Evolutionary conservation across 2,113 vertebrate genomes (phyloP).

Genomic region (Galemys pyrenaicus): DNA sequence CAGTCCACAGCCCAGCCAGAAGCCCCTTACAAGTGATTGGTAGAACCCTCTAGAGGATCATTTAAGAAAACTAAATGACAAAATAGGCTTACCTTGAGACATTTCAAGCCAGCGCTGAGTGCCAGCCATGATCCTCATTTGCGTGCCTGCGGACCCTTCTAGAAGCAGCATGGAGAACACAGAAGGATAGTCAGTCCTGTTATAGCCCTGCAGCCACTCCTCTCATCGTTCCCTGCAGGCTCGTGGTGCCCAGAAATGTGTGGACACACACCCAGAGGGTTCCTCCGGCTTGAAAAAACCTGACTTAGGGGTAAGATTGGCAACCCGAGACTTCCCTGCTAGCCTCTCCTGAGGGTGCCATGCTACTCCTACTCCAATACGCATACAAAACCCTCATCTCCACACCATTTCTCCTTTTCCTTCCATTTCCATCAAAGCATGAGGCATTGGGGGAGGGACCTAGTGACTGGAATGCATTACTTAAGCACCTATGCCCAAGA

Average conservation of each 20-base stretch:
- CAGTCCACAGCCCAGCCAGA: neutral
- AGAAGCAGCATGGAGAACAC: neutral
- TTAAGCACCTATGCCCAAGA: neutral
- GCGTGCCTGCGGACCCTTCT: neutral
- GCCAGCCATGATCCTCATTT: neutral
- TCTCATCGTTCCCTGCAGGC: neutral
- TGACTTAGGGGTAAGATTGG: neutral
- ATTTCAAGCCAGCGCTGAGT: neutral
- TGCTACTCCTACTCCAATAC: neutral
- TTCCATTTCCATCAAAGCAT: slow-evolving; percentile 16
- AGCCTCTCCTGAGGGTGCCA: neutral
- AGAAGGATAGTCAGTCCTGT: neutral
- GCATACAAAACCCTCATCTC: neutral
- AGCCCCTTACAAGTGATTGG: neutral
- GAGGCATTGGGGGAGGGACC: neutral
- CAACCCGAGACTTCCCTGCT: neutral
- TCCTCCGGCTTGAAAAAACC: neutral
- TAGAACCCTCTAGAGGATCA: neutral
- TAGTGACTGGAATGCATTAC: neutral
- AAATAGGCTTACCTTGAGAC: neutral
- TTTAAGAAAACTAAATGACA: neutral
- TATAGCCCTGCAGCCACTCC: neutral
- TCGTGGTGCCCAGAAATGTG: neutral
- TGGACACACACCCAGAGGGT: neutral
- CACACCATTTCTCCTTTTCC: neutral